Conservation (phyloP, 2,113 vertebrate genomes). For the Scomber japonicus region DNA sequence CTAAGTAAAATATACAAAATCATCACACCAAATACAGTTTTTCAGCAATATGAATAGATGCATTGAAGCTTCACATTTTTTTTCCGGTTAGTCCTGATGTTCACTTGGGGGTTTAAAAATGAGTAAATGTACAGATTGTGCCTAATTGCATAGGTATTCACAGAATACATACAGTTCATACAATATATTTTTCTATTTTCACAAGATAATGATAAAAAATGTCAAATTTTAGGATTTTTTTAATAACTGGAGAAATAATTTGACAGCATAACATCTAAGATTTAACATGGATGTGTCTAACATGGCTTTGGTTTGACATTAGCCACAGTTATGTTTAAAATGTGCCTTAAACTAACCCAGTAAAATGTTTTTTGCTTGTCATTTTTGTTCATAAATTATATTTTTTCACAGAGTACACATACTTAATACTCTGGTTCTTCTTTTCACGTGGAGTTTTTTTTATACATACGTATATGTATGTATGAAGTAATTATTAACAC, state of each 20-base stretch:
- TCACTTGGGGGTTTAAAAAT: constrained; percentile 61
- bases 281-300: background rate
- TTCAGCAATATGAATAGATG: constrained; percentile 23
- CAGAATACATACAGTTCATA: constrained; percentile 75
- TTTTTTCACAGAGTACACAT: constrained; percentile 4
- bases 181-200: constrained; percentile 25
- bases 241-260: background rate
- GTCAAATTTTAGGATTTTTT: background rate
- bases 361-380: background rate
- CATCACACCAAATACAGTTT: constrained; percentile 14
- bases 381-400: background rate
- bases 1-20: constrained; percentile 43
- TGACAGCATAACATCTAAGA: background rate
- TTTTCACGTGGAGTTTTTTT: background rate
- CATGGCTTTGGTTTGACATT: background rate
- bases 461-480: constrained; percentile 6
- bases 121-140: constrained; percentile 34
- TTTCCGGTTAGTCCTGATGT: constrained; percentile 83
- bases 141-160: constrained; percentile 79
- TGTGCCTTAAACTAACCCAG: background rate
- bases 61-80: constrained; percentile 52
- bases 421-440: constrained; percentile 11
- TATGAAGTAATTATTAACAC: constrained; percentile 31
- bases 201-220: constrained; percentile 16
- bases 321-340: too few relatives aligned